phyloP scores from a whole-genome alignment of 2,113 vertebrate genomes.

The Atrichornis clamosus region DNA sequence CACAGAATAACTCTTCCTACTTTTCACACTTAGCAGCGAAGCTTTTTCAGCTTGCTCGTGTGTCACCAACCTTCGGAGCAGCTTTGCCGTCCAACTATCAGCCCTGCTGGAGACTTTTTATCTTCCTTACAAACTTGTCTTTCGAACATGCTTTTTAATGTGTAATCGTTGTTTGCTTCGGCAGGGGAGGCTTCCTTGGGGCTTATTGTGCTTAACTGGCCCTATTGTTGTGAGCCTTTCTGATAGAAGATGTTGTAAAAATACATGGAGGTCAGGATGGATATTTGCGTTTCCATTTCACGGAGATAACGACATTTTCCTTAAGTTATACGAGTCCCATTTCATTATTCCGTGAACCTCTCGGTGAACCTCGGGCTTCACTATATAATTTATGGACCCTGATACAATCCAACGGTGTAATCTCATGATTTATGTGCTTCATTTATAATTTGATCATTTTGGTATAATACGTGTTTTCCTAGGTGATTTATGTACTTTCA shows the following conservation, averaged over 20 bases:
- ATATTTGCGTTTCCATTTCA: conserved; percentile 46
- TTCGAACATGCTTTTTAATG: background rate
- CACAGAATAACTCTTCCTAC: background rate
- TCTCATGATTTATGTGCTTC: conserved; percentile 80
- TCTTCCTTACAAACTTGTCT: conserved; percentile 40
- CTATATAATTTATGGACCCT: conserved; percentile 77
- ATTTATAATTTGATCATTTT: conserved; percentile 83
- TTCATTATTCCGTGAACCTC: conserved; percentile 74
- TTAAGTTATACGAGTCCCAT: conserved; percentile 60
- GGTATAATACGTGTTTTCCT: conserved; percentile 73
- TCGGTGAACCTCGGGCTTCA: conserved; percentile 67
- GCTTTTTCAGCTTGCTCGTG: background rate
- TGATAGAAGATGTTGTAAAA: conserved; percentile 1
- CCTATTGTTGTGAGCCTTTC: conserved; percentile 29
- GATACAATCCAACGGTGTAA: conserved; percentile 74
- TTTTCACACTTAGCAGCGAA: background rate
- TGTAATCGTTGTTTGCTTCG: conserved; percentile 18
- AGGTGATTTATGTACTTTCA: conserved; percentile 78
- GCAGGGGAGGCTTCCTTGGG: conserved; percentile 25
- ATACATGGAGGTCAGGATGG: conserved; percentile 24
- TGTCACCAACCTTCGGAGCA: conserved; percentile 21
- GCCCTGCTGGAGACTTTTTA: conserved; percentile 26
- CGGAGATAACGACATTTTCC: conserved; percentile 45
- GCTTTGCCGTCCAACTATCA: conserved; percentile 5
- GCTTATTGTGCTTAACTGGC: conserved; percentile 3